Evolutionary conservation across 2,113 vertebrate species (phyloP).

Genomic region (Choloepus hoffmanni): DNA sequence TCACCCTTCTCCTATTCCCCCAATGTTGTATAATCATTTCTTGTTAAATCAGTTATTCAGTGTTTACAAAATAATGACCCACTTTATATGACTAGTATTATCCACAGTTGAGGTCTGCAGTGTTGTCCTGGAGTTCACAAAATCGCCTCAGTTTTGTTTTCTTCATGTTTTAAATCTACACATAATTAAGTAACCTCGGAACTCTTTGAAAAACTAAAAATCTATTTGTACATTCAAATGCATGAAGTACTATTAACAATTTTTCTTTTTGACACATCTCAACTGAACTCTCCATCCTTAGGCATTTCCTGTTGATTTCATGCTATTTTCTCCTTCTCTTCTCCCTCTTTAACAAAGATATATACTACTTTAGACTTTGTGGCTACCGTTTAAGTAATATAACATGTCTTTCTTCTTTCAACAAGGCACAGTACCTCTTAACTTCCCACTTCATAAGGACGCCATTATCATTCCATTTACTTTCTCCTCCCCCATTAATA

Average conservation of each 20-base stretch:
- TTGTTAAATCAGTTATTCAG: neutral
- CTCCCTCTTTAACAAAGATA: neutral
- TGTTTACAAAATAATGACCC: neutral
- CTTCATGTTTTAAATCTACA: too few species aligned
- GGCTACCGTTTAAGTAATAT: neutral
- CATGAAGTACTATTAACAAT: neutral
- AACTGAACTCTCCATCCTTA: neutral
- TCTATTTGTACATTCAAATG: neutral
- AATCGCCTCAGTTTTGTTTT: neutral
- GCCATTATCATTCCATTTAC: neutral
- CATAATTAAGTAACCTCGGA: neutral
- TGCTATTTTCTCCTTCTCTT: neutral
- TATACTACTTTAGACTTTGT: neutral
- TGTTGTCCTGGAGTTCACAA: neutral
- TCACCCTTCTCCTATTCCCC: neutral
- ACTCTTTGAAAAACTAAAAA: neutral
- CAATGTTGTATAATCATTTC: neutral
- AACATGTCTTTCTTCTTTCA: neutral
- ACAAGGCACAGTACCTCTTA: neutral
- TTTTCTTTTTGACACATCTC: too few species aligned
- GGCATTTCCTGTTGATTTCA: constrained; percentile 10
- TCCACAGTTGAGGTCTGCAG: neutral
- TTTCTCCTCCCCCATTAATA: neutral
- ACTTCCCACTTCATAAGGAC: neutral
- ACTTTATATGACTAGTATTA: neutral